Evolutionary conservation across 1,140 invertebrate species (phyloP), one percentile per base, ranked within the genome.

Genomic region (Ephestia elutella): DNA sequence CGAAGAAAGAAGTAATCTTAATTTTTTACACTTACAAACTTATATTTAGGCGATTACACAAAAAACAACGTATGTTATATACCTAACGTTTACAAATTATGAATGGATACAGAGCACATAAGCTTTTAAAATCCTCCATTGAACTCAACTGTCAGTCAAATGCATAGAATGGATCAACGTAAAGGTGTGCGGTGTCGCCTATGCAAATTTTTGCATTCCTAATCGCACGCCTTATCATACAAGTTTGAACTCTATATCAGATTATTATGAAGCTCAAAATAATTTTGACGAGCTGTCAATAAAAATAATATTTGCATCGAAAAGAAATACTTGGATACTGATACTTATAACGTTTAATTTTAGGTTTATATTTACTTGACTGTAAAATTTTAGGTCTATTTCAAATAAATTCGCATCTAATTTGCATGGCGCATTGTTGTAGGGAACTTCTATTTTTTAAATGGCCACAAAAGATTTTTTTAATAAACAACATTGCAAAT

Each of bases 381-480:
- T 25, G 0, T 28, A 30, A 5, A 0, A 25, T 0, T 21, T 0
- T 25, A 49, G 18, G 9, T 49, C 11, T 48, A 21, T 57, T 44
- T 17, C n/a, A 5, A 49, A 25, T 32, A n/a, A 30, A 25, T 49
- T 70, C 63, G 61, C 59, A 73, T 76, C 85, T 87, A 87, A 87
- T 87, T 87, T 87, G 85, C 85, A 87, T 87, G 80, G 80, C 68
- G 73, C 72, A 84, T 87, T 87, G 85, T 86, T 32, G 66, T 76
- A 71, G 66, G 68, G 72, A 81, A 80, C 70, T 78, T 84, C 79
- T 80, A 83, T 79, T 83, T 84, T 86, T 82, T 70, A 83, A 86
- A 82, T 81, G 73, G 76, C 82, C 80, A 83, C 80, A 86, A 87
- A 82, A 80, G 80, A 79, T 80, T 86, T 86, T 83, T 84, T 86